Base-by-base conservation (phyloP, 1,140 invertebrate species). In the Hyles vespertilio region DNA sequence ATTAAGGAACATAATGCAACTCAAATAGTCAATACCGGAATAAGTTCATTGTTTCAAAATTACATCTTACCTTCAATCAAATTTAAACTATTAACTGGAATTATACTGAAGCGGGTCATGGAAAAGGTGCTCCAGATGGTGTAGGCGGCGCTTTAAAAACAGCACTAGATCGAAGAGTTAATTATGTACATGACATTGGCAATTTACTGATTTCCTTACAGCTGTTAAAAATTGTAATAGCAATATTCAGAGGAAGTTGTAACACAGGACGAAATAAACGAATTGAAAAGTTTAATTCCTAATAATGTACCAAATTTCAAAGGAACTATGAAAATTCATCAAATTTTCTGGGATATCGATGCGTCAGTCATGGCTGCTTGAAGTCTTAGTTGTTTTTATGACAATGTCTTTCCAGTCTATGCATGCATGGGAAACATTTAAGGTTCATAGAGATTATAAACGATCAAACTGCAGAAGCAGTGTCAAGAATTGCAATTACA, bases 151-250 rank as follows among this genome's bases (percentile, higher is more conserved):
- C 46, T 47, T 47, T 47, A 47, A 47, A 47, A 10, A n/a, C 46
- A 11, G 2, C 46, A 3, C 46, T 47, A 5, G 46, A 47, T 2
- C 12, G 46, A 47, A 47, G 4, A 12, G 10, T 47, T 12, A 47
- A 47, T 47, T 9, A 47, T 47, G 46, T 5, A 12, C 4, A 47
- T 47, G 10, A 47, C 10, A 47, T 47, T 47, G 12, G 46, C 12
- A 47, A 5, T 47, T 47, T 5, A 47, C 10, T 47, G 46, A 47
- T 47, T 9, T 47, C 46, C 46, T 47, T 47, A 47, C 46, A 47
- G 10, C 46, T 47, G 6, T 47, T 47, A 47, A 47, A 10, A 47
- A 47, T 8, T 47, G 5, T 47, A 47, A 12, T 47, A 12, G 10
- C 46, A 47, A 12, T 47, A 47, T 47, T 47, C 46, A 47, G 3